These are phyloP conservation scores for Camponotus floridanus DNA, from an alignment of 1,140 invertebrate species.

Conservation along the genomic window DNA sequence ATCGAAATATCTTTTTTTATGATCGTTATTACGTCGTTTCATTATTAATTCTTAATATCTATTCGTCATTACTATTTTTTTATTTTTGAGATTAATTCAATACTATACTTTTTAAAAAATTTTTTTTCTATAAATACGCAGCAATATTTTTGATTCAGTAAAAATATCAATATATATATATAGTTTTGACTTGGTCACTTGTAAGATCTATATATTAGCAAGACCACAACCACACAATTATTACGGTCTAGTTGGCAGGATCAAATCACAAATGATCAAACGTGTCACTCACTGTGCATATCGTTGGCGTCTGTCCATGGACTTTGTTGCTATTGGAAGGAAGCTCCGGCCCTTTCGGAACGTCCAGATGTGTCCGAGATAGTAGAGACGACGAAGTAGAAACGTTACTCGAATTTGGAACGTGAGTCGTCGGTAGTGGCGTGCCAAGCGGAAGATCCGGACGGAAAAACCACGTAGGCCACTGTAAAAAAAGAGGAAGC, in stretches of 20 bases:
- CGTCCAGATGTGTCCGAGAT: constrained; percentile 74
- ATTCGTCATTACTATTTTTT: background rate
- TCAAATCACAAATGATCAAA: constrained; percentile 54
- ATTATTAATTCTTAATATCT: background rate
- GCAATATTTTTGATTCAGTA: background rate
- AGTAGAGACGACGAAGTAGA: constrained; percentile 70
- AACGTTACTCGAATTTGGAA: constrained; percentile 72
- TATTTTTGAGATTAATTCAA: background rate
- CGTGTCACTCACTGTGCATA: constrained; percentile 82
- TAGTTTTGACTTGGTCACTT: constrained; percentile 21
- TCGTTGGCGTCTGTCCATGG: constrained; percentile 84
- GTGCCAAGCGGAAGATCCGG: constrained; percentile 78
- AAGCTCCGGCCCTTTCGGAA: constrained; percentile 74
- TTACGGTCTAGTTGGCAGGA: constrained; percentile 48
- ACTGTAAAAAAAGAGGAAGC: constrained; percentile 75
- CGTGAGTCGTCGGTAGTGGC: constrained; percentile 66
- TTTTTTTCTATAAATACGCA: background rate
- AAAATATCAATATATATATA: constrained; percentile 10
- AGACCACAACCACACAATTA: constrained; percentile 36
- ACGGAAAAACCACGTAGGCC: constrained; percentile 82
- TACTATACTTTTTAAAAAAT: background rate
- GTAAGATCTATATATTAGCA: background rate
- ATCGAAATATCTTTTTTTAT: background rate
- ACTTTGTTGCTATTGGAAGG: constrained; percentile 76
- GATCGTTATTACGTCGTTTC: too few relatives aligned